Base-by-base conservation (phyloP, 2,113 vertebrate species). In the Dendropsophus ebraccatus region DNA sequence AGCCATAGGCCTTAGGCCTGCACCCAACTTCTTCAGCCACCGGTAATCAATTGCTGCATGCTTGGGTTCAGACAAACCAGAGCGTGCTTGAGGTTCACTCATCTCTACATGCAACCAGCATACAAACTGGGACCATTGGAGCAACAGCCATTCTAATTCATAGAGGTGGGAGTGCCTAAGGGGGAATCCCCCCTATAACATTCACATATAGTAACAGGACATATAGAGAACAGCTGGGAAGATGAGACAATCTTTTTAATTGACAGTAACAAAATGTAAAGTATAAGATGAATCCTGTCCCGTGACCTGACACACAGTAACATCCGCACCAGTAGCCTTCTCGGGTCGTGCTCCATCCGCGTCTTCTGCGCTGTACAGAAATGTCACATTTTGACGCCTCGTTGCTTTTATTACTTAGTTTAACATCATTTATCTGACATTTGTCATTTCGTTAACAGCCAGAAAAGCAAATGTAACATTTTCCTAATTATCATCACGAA, bases 371-470 rank as follows among this genome's bases (percentile, higher is more conserved):
- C 50, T 56, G 47, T 3, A 54, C 17, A 56, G 25, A 56, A 78
- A 78, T 78, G 76, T 79, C 76, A 79, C 8, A 35, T 13, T 9
- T 32, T 56, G 25, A 54, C 17, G 75, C 50, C 75, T 77, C 50
- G 10, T 32, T 54, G 74, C 28, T 56, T 77, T 54, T 56, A 50
- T 54, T 25, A 65, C 16, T 19, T 50, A 50, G 25, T 60, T 81
- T 67, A 67, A 67, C 60, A 81, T 47, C 37, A 67, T 81, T 62
- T 14, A n/a, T 50, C 37, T 69, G 80, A 82, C 80, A 82, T 82
- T 82, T 82, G 62, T 50, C 45, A 69, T 82, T 69, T 67, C 35
- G 45, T 69, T 82, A 81, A 49, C 45, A 70, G 62, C 11, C n/a
- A 23, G 14, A 25, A 47, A 81, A 32, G 45, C 62, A 50, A 50